Base-by-base conservation (phyloP, 2,888 invertebrate genomes). In the Phortica magna region DNA sequence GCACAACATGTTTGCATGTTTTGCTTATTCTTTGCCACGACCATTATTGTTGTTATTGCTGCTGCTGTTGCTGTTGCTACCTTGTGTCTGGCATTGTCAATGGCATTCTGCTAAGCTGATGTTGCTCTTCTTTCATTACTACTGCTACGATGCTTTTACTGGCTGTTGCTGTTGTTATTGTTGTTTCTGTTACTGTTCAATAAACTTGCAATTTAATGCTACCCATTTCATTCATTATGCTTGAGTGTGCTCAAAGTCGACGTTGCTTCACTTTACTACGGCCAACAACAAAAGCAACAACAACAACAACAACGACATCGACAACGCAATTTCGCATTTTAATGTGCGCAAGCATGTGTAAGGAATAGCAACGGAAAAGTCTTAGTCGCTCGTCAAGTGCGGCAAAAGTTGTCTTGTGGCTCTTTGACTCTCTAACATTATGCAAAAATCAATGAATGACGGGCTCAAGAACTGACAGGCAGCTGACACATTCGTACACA, bases 251-350 rank as follows among this genome's bases (percentile, higher is more conserved):
- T 53, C 1, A 3, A 53, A 17, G 42, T 7, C 14, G n/a, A 2
- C 64, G 19, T 22, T 22, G 19, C 39, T 17, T 31, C 31, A 19
- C 59, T 61, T 61, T 61, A 61, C 59, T 61, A 17, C 3, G 43
- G n/a, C n/a, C n/a, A 31, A 1, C 31, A 31, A 31, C 31, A 31
- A 31, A 1, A 31, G 3, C 3, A 31, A 3, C 31, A 31, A 31
- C 31, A 3, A 31, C 31, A 31, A 31, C 31, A 31, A 31, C 31
- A 31, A 31, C 81, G 76, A 57, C 57, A 59, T 76, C 82, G 78
- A 83, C 87, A 86, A 88, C 87, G 85, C 89, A 85, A 85, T 85
- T 85, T 85, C 89, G 85, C 88, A 89, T 89, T 89, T 85, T 85
- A 89, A 85, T 85, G 85, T 85, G 85, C 79, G 87, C 85, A 85